Conservation (phyloP, 2,888 invertebrate genomes). For the Acanthosepion pharaonis region DNA sequence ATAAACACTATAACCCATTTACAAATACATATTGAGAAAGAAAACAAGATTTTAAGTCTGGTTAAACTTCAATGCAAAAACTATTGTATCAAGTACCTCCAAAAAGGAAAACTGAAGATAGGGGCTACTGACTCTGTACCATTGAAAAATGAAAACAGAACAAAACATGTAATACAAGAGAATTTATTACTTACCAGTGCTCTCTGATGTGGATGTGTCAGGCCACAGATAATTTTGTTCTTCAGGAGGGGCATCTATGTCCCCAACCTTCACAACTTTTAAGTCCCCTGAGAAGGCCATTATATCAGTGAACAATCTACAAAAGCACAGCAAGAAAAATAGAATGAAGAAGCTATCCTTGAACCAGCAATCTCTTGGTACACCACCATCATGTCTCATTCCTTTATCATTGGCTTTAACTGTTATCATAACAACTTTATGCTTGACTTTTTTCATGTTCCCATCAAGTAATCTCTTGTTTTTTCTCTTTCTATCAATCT, state of each 20-base stretch:
- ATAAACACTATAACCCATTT: no score
- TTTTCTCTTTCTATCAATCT: no score
- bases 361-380: neutral
- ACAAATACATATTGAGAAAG: no score
- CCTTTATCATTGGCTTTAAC: neutral
- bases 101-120: no score
- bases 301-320: neutral
- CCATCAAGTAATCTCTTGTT: no score
- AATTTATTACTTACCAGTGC: neutral
- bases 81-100: no score
- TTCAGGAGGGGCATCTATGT: conserved; percentile 33
- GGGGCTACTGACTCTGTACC: no score
- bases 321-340: neutral
- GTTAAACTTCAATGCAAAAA: no score
- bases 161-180: neutral
- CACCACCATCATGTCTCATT: no score
- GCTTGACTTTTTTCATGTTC: neutral
- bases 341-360: neutral
- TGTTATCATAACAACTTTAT: neutral
- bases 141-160: neutral
- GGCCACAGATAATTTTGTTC: conserved; percentile 17
- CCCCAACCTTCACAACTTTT: conserved; percentile 33
- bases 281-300: neutral
- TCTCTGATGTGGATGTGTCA: neutral
- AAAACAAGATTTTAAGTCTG: no score